These are phyloP conservation scores for Manacus vitellinus DNA, from an alignment of 2,113 vertebrate genomes.

Conservation along the genomic window DNA sequence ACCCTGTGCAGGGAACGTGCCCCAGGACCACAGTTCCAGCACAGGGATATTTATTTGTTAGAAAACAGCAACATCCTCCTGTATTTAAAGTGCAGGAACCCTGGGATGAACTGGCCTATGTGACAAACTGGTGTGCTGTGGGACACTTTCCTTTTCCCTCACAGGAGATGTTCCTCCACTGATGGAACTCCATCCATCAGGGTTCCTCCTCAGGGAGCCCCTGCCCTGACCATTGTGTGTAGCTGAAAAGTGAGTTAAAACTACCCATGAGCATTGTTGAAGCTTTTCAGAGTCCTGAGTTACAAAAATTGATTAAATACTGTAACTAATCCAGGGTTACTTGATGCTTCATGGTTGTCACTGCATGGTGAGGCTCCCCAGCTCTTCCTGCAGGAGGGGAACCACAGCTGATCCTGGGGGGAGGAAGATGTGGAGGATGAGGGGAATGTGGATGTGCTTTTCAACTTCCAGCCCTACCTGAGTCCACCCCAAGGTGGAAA, in stretches of 20 bases:
- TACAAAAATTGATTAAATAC: neutral
- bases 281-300: neutral
- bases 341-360: neutral
- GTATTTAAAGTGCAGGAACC: neutral
- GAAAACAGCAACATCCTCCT: neutral
- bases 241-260: neutral
- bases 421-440: fast-evolving
- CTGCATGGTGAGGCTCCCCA: fast-evolving
- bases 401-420: neutral
- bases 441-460: fast-evolving
- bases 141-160: neutral
- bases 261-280: neutral
- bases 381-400: neutral
- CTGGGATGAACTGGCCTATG: neutral
- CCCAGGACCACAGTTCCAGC: neutral
- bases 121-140: neutral
- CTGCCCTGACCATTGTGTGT: neutral
- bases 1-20: fast-evolving
- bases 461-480: neutral
- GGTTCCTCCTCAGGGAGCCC: neutral
- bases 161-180: neutral
- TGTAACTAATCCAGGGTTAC: neutral
- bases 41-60: neutral
- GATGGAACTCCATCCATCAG: fast-evolving
- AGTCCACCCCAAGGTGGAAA: neutral